Evolutionary conservation across 1,140 invertebrate genomes (phyloP).

Genomic region (Lepidostoma basale): DNA sequence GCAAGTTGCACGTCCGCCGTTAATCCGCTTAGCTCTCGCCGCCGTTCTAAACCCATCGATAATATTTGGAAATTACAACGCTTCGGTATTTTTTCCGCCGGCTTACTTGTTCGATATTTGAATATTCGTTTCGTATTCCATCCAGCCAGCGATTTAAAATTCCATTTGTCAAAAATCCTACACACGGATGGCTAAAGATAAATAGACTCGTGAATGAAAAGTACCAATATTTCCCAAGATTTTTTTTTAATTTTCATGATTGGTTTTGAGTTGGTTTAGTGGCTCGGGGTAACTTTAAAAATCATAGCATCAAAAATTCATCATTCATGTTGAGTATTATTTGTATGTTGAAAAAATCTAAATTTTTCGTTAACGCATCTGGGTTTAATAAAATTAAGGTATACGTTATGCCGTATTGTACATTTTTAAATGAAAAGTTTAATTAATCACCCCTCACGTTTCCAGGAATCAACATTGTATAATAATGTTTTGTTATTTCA

Average conservation of each 20-base stretch:
- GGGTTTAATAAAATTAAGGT: no score
- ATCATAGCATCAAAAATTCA: no score
- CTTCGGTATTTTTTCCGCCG: slow-evolving; percentile 33
- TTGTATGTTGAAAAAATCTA: no score
- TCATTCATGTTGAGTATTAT: no score
- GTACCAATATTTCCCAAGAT: slow-evolving; percentile 14
- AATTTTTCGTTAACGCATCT: no score
- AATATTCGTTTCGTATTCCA: slow-evolving; percentile 26
- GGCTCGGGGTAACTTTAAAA: not conserved
- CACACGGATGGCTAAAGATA: slow-evolving; percentile 23
- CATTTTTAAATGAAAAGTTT: no score
- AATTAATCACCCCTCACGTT: no score
- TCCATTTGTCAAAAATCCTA: slow-evolving; percentile 27
- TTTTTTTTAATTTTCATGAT: slow-evolving; percentile 17
- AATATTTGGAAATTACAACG: slow-evolving; percentile 46
- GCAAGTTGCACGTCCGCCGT: slow-evolving; percentile 38
- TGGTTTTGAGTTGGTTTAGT: not conserved
- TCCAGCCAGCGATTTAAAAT: slow-evolving; percentile 24
- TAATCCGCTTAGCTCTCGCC: slow-evolving; percentile 44
- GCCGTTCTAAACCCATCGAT: slow-evolving; percentile 42
- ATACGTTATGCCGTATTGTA: no score
- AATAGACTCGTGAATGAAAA: slow-evolving; percentile 19
- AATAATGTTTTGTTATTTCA: no score
- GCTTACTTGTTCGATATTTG: slow-evolving; percentile 26
- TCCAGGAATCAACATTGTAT: no score